Evolutionary conservation across 2,797 vertebrate genomes (phyloP).

Genomic region (Limnodromus scolopaceus): DNA sequence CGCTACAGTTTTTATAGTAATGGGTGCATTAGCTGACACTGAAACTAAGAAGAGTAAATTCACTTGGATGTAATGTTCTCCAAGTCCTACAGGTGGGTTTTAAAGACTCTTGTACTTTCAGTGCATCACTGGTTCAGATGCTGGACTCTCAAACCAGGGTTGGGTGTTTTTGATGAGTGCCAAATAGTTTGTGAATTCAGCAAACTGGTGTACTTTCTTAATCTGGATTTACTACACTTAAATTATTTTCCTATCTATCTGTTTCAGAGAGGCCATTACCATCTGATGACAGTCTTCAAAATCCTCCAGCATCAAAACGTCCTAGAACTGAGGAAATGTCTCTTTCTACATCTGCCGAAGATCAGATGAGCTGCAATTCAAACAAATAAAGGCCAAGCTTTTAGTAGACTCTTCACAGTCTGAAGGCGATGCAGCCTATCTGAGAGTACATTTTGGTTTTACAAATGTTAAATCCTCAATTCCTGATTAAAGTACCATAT

Average conservation of each 20-base stretch:
- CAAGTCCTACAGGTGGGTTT: background rate
- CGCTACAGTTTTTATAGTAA: background rate
- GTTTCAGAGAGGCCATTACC: constrained; percentile 84
- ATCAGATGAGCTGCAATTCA: background rate
- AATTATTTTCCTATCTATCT: background rate
- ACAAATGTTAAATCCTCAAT: background rate
- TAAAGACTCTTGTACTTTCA: background rate
- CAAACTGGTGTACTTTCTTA: background rate
- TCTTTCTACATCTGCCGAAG: background rate
- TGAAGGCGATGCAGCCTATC: background rate
- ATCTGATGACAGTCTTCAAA: constrained; percentile 81
- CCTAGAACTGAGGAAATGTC: constrained; percentile 76
- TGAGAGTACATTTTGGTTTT: background rate
- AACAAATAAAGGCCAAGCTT: background rate
- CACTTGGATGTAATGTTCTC: background rate
- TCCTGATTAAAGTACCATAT: background rate
- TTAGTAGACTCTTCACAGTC: background rate
- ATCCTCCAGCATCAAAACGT: constrained; percentile 87
- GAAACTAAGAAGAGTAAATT: background rate
- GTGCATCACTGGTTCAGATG: background rate
- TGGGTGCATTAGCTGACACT: background rate
- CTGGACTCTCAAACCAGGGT: background rate
- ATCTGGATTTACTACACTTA: background rate
- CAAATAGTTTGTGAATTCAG: background rate
- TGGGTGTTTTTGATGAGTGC: background rate